Percentiles rank a stretch among this genome's conserved stretches.
phyloP scores from a whole-genome alignment of 1,140 invertebrate genomes.

The Drosophila tropicalis region DNA sequence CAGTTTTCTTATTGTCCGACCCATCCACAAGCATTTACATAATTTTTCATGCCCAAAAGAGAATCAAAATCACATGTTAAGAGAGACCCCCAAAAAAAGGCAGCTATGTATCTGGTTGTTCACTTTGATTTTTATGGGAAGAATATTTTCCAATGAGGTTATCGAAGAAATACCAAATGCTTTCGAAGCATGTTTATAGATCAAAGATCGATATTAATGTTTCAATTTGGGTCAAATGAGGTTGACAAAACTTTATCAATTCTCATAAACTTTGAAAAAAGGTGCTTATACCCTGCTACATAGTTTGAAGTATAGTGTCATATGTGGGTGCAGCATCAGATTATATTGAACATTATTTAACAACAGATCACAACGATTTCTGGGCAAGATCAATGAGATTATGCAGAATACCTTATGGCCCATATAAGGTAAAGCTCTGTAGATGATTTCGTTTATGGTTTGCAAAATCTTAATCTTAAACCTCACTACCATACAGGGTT shows the following conservation, averaged over 20 bases:
- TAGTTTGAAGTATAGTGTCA: not conserved
- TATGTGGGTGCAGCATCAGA: not conserved
- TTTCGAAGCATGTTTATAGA: conserved; percentile 5
- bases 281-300: not conserved
- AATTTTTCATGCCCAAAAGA: conserved; percentile 52
- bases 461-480: no score
- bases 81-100: conserved; percentile 45
- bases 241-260: conserved; percentile 4
- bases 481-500: no score
- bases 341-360: not conserved
- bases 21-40: conserved; percentile 64
- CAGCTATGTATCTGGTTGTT: conserved; percentile 32
- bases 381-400: not conserved
- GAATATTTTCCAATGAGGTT: conserved; percentile 40
- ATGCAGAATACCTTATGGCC: no score
- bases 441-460: no score
- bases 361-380: not conserved
- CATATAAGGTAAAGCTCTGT: no score
- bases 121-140: conserved; percentile 34
- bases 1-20: conserved; percentile 72
- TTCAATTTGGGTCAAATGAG: conserved; percentile 10
- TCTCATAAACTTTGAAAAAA: not conserved
- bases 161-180: conserved; percentile 26
- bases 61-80: conserved; percentile 68
- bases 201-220: conserved; percentile 10